phyloP scores from a whole-genome alignment of 2,888 invertebrate genomes.

The Fragum fragum region DNA sequence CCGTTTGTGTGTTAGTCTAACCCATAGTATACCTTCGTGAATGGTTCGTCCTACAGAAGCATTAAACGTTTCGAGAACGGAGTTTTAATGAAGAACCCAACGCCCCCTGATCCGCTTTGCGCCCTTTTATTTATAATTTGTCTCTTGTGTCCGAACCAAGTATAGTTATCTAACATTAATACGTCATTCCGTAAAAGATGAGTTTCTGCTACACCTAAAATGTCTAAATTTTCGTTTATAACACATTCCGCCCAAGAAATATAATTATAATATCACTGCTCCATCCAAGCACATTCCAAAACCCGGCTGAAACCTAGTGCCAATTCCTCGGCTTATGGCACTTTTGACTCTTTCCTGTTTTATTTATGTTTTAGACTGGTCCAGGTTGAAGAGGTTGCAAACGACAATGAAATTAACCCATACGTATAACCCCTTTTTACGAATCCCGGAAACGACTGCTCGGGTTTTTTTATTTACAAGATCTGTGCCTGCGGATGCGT shows the following conservation, averaged over 20 bases:
- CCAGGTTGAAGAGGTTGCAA: too few relatives aligned
- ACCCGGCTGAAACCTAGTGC: constrained; percentile 1
- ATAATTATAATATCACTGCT: constrained; percentile 3
- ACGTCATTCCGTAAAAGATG: neutral
- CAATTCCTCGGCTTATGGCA: neutral
- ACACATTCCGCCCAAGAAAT: neutral
- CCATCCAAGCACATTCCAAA: constrained; percentile 14
- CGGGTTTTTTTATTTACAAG: too few relatives aligned
- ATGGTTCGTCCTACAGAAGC: neutral
- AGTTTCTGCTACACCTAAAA: too few relatives aligned
- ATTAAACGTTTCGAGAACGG: neutral
- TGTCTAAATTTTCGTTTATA: too few relatives aligned
- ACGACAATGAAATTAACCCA: too few relatives aligned
- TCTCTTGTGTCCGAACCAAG: constrained; percentile 33
- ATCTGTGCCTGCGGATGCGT: too few relatives aligned
- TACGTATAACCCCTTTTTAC: too few relatives aligned
- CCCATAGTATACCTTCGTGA: too few relatives aligned
- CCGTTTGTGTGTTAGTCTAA: too few relatives aligned
- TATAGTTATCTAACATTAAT: neutral
- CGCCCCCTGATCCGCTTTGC: constrained; percentile 29
- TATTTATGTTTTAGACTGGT: too few relatives aligned
- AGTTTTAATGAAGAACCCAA: constrained; percentile 33
- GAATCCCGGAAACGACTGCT: too few relatives aligned
- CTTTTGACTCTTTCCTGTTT: too few relatives aligned
- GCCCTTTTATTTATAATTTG: constrained; percentile 29